phyloP scores from a whole-genome alignment of 2,113 vertebrate species.

The Anser cygnoides region DNA sequence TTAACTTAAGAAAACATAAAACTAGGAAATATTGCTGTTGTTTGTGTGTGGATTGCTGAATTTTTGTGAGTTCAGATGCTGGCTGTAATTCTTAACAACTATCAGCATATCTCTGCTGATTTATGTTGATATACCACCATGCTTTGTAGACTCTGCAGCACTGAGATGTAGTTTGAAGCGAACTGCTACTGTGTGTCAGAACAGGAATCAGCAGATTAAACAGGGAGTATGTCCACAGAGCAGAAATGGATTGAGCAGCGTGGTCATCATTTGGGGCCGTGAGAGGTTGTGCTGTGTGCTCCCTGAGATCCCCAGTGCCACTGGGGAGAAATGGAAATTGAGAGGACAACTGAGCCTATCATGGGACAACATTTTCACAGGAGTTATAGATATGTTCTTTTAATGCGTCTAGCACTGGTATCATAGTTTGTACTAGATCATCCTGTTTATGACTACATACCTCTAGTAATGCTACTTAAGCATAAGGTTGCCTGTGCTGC shows the following conservation, averaged over 20 bases:
- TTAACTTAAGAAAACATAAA: conserved; percentile 14
- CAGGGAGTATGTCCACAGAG: not conserved
- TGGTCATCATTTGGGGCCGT: fast-evolving
- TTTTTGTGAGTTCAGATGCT: not conserved
- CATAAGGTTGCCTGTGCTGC: not conserved
- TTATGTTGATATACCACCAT: not conserved
- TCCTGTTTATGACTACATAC: not conserved
- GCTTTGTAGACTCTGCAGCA: not conserved
- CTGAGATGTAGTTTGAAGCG: not conserved
- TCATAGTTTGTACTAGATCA: not conserved
- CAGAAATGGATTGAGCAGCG: not conserved
- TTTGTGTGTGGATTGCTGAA: not conserved
- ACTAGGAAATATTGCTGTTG: not conserved
- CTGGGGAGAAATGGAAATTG: not conserved
- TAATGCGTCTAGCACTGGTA: not conserved
- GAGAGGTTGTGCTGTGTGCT: not conserved
- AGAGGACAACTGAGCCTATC: not conserved
- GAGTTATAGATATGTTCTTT: not conserved
- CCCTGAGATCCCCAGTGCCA: not conserved
- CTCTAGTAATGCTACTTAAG: fast-evolving
- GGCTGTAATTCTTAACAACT: not conserved
- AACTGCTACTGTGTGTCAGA: not conserved
- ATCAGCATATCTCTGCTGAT: not conserved
- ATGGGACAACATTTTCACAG: not conserved
- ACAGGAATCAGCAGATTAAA: not conserved